A percentile compares a stretch with the other conserved stretches of the same genome.
These are phyloP conservation scores for Oceanodroma tethys DNA, from an alignment of 2,113 vertebrate genomes.

Conservation along the genomic window DNA sequence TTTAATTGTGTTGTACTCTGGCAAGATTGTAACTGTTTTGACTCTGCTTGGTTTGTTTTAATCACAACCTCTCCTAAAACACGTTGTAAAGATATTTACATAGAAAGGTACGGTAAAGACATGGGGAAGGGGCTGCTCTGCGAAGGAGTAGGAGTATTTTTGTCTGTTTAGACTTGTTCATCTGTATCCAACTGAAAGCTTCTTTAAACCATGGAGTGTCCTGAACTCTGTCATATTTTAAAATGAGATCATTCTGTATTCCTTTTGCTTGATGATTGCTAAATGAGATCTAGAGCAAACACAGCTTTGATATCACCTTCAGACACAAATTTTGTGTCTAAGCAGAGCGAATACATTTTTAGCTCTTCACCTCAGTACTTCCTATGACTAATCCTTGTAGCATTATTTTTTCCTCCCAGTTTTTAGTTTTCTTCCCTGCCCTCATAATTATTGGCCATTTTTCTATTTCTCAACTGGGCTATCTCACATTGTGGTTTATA, in stretches of 20 bases:
- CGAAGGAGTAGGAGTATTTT: neutral
- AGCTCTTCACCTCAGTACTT: neutral
- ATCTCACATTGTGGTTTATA: neutral
- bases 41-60: neutral
- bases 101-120: neutral
- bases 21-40: neutral
- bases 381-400: neutral
- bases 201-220: neutral
- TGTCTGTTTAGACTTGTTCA: neutral
- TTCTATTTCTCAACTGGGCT: neutral
- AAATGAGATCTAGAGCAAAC: neutral
- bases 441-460: neutral
- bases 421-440: neutral
- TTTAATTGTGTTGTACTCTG: neutral
- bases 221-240: neutral
- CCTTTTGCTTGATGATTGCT: neutral
- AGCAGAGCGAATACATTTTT: neutral
- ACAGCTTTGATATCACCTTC: conserved; percentile 7
- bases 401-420: neutral
- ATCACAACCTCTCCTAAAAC: neutral
- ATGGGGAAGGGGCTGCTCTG: neutral
- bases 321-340: neutral
- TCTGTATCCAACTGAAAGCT: neutral
- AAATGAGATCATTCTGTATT: neutral
- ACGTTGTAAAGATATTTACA: neutral